Base-by-base conservation (phyloP, 2,797 vertebrate species). In the Streptopelia turtur region DNA sequence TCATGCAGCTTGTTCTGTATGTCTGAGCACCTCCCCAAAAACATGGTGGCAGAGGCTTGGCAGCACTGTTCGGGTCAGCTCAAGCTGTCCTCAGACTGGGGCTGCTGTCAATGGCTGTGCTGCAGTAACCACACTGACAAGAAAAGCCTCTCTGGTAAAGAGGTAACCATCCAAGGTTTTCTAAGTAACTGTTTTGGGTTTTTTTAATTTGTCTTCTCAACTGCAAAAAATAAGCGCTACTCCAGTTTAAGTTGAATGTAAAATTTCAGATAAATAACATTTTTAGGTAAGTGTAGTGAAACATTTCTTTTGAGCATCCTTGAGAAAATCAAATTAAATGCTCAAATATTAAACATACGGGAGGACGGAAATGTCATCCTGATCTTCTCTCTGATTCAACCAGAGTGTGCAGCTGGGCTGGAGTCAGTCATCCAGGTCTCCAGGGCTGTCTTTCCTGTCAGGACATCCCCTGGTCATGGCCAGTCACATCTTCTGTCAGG, bases 21-120 rank as follows among this genome's bases (percentile, higher is more conserved):
- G 1, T 61, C 24, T 28, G 47, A 76, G 20, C 12, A 24, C n/a
- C 15, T 16, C 47, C 31, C 52, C 0, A 0, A 49, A 89, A 83
- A 37, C 16, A 5, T 1, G 0, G 28, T 11, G 27, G 21, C 83
- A 90, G 45, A 55, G 52, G 17, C 18, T 45, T 27, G 35, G 56
- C 2, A 3, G 9, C n/a, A 0, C 0, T 11, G 13, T n/a, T 63
- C 11, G 39, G 17, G 24, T 77, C 52, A 80, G 39, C 64, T 61
- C 31, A 49, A 83, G n/a, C 52, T 85, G 47, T 45, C 35, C n/a
- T 25, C 24, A 21, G n/a, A 13, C 45, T 1, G 5, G 10, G 13
- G 27, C 50, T 68, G 0, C 53, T 87, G 49, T 68, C 63, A 64
- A 3, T 1, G 20, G 30, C 8, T 63, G 7, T 41, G 33, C 53